Evolutionary conservation across 2,888 invertebrate species (phyloP), one percentile per base, ranked within the genome.

Genomic region (Lottia gigantea): DNA sequence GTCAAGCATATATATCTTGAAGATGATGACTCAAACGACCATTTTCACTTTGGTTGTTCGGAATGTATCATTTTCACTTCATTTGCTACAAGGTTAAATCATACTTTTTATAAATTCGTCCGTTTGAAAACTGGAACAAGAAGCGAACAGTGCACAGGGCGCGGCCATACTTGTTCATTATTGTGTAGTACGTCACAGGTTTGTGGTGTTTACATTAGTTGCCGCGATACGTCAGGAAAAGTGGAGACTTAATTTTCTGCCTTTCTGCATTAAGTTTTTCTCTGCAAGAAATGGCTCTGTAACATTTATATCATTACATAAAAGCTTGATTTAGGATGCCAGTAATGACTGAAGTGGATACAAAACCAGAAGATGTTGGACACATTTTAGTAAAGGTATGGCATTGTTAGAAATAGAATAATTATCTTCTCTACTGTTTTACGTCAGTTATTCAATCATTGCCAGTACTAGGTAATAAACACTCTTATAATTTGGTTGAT

Each of bases 361-460:
- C 78, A 7, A 78, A 81, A 23, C 81, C 86, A 14, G 85, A 86
- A 68, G 85, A 86, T 74, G 84, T 87, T 64, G 87, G 87, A 64
- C 83, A 87, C 73, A 86, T 86, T 49, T 78, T 87, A 62, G 82
- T 87, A n/a, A 85, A 86, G 82, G 87, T 85, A 78, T 76, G 76
- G 67, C 64, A 40, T 23, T 61, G 62, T 31, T 26, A 64, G 16
- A 19, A n/a, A n/a, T n/a, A n/a, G n/a, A n/a, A n/a, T n/a, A n/a
- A n/a, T n/a, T n/a, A n/a, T n/a, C n/a, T n/a, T n/a, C n/a, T n/a
- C n/a, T n/a, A n/a, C n/a, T n/a, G n/a, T n/a, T n/a, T n/a, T n/a
- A n/a, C n/a, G n/a, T n/a, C n/a, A n/a, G n/a, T n/a, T n/a, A n/a
- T n/a, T n/a, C n/a, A n/a, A n/a, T n/a, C n/a, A n/a, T n/a, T n/a